Evolutionary conservation across 2,113 vertebrate species (phyloP).

Genomic region (Cisticola juncidis): DNA sequence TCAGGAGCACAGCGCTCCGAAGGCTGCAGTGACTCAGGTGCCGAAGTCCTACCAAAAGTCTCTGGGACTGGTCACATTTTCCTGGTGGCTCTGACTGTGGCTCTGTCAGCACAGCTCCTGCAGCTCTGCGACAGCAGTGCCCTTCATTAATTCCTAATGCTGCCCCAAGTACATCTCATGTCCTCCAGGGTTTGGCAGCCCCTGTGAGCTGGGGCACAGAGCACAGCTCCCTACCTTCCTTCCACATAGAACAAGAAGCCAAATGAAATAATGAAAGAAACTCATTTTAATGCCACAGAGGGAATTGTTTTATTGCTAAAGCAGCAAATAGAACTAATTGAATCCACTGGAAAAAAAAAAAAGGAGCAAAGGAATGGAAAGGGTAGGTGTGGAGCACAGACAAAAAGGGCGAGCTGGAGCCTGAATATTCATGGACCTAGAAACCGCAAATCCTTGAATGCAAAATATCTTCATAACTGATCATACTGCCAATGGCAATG

Average conservation of each 20-base stretch:
- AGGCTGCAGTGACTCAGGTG: rapidly evolving
- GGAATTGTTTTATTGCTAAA: slow-evolving; percentile 76
- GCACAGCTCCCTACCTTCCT: slow-evolving; percentile 39
- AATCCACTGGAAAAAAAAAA: slow-evolving; percentile 52
- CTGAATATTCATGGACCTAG: slow-evolving; percentile 46
- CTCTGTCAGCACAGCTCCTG: background rate
- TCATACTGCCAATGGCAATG: background rate
- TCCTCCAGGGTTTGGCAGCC: slow-evolving; percentile 1
- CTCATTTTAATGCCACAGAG: slow-evolving; percentile 73
- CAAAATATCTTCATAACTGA: slow-evolving; percentile 42
- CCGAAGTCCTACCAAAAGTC: background rate
- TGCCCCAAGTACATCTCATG: background rate
- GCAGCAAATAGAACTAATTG: slow-evolving; percentile 79
- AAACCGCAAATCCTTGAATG: slow-evolving; percentile 24
- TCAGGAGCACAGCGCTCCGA: background rate
- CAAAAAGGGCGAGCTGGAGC: background rate
- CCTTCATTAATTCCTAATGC: slow-evolving; percentile 49
- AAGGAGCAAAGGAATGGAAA: background rate
- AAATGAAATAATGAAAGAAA: slow-evolving; percentile 75
- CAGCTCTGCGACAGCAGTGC: background rate
- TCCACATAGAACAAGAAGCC: slow-evolving; percentile 44
- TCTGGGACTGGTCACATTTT: background rate
- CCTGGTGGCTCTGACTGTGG: background rate
- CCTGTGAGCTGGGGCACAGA: background rate
- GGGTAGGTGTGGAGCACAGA: background rate